Conservation (phyloP, 2,888 invertebrate species). For the Amblyjoppa proteus region DNA sequence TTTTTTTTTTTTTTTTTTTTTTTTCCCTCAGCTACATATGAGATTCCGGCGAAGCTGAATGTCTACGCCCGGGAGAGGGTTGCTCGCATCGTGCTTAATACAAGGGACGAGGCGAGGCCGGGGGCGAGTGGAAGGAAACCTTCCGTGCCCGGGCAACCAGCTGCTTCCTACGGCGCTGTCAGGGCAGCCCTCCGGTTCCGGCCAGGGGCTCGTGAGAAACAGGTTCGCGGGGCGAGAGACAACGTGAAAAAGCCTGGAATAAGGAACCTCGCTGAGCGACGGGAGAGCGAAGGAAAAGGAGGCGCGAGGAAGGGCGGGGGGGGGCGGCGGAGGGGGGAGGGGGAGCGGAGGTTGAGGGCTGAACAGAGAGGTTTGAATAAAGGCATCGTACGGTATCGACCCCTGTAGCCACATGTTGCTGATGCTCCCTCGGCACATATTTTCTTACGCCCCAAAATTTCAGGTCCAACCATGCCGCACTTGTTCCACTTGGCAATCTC, state of each 20-base stretch:
- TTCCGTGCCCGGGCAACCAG: constrained; percentile 21
- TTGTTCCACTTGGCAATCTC: constrained; percentile 14
- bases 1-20: background rate
- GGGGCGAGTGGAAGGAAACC: constrained; percentile 1
- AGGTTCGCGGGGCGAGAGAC: constrained; percentile 13
- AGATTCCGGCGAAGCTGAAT: background rate
- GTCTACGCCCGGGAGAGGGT: constrained; percentile 9
- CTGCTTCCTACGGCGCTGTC: constrained; percentile 13
- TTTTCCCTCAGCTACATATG: background rate
- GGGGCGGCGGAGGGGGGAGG: too few relatives aligned
- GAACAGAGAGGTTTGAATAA: constrained; percentile 31
- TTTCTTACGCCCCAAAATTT: constrained; percentile 17
- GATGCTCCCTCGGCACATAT: constrained; percentile 23
- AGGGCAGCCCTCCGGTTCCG: constrained; percentile 7
- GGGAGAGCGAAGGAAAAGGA: background rate
- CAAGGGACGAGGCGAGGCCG: background rate
- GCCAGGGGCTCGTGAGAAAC: background rate
- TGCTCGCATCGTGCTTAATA: constrained; percentile 16
- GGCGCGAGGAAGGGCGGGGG: background rate
- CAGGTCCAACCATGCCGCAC: background rate
- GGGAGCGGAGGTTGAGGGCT: background rate
- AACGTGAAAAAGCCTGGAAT: constrained; percentile 4
- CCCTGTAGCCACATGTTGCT: constrained; percentile 56
- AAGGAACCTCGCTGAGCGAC: constrained; percentile 16
- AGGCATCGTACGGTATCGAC: constrained; percentile 50